Evolutionary conservation across 2,113 vertebrate genomes (phyloP), one percentile per base, ranked within the genome.

Genomic region (Lates calcarifer): DNA sequence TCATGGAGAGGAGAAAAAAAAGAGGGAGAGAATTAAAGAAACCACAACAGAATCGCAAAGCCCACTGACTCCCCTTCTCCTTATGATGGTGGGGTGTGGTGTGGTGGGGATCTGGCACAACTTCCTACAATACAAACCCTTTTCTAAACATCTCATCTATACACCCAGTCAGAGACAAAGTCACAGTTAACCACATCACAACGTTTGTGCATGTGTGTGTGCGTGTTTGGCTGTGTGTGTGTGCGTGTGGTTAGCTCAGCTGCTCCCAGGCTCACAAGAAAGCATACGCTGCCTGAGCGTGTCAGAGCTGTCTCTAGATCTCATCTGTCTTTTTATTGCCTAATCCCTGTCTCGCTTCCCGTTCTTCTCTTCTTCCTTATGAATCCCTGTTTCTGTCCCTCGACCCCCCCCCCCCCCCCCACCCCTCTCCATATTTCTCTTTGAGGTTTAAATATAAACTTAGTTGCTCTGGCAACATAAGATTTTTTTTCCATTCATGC

Each of bases 1-100:
- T 75, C 73, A 57, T 79, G 82, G 76, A 74, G 41, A 73, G 69
- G 35, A 83, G 85, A 79, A 81, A 64, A 72, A 26, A 78, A 58
- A 86, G 69, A 68, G 35, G 47, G 58, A 69, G 72, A 82, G 83
- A 91, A 84, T 87, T 84, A 67, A 91, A 92, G 85, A 67, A 90
- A 91, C 93, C 93, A 91, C 93, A 94, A 93, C 88, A 93, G 89
- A 92, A 80, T 88, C 72, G 69, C 58, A 78, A 84, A 89, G 82
- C 85, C 86, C 72, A 80, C 82, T 86, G 85, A 93, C 81, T 82
- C 89, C 87, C 84, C 85, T 73, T 61, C 79, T 89, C 77, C 82
- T 90, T 61, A 85, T 83, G 85, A 62, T 87, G 89, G 69, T 53
- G 75, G 89, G 91, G 84, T 92, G 87, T 87, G 89, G 91, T 90